These are phyloP conservation scores for Chrosomus eos DNA, from an alignment of 2,797 vertebrate genomes.

Conservation along the genomic window DNA sequence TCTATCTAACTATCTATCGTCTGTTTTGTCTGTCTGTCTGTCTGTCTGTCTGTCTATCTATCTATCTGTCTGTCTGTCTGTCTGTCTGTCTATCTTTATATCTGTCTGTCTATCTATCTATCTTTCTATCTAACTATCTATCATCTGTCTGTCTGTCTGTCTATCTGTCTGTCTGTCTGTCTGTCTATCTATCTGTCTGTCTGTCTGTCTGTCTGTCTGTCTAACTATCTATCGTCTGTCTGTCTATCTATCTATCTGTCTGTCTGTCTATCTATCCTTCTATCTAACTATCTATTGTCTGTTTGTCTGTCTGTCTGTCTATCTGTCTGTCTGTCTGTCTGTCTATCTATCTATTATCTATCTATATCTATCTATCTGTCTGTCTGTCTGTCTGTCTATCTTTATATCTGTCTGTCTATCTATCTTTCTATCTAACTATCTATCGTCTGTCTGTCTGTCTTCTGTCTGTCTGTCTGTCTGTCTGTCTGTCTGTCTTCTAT, in stretches of 20 bases:
- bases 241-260: not conserved
- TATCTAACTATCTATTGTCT: rapidly evolving
- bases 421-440: not conserved
- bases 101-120: not conserved
- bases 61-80: not conserved
- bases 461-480: rapidly evolving
- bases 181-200: not conserved
- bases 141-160: not conserved
- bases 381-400: rapidly evolving
- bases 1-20: not conserved
- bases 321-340: not conserved
- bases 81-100: too few species aligned
- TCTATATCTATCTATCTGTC: rapidly evolving
- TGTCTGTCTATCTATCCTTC: not conserved
- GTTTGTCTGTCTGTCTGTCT: not conserved
- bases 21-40: not conserved
- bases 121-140: not conserved
- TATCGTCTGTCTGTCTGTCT: not conserved
- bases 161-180: not conserved
- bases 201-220: not conserved
- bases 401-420: rapidly evolving
- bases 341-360: rapidly evolving
- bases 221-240: not conserved
- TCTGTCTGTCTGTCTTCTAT: not conserved
- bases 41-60: not conserved